phyloP scores from a whole-genome alignment of 2,888 invertebrate species.

The Drosophila parthenogenetica region DNA sequence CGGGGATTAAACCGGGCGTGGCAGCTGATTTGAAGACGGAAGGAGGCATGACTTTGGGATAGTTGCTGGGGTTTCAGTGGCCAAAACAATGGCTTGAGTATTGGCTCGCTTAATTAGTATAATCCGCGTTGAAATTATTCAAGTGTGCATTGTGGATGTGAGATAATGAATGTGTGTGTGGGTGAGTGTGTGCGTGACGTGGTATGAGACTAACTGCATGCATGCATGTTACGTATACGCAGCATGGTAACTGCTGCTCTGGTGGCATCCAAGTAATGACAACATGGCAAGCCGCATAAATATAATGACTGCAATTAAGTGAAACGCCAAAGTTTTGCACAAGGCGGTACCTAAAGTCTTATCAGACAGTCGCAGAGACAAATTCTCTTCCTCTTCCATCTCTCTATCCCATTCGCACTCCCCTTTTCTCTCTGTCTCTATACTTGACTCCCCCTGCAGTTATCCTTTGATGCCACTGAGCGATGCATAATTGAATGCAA shows the following conservation, averaged over 20 bases:
- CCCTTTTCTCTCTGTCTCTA: background rate
- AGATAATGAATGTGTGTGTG: conserved; percentile 6
- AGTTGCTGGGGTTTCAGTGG: conserved; percentile 35
- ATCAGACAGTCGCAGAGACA: conserved; percentile 60
- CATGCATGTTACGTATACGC: conserved; percentile 33
- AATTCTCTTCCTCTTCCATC: background rate
- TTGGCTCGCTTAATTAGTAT: conserved; percentile 80
- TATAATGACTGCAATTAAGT: conserved; percentile 80
- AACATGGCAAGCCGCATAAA: conserved; percentile 56
- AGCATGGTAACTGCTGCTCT: conserved; percentile 14
- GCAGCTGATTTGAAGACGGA: conserved; percentile 1
- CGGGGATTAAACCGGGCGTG: background rate
- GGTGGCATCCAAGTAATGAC: conserved; percentile 19
- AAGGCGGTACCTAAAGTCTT: conserved; percentile 63
- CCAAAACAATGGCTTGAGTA: conserved; percentile 40
- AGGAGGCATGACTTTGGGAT: conserved; percentile 32
- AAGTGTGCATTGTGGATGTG: conserved; percentile 71
- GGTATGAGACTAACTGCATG: conserved; percentile 26
- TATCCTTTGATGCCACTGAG: conserved; percentile 32
- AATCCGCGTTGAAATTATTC: conserved; percentile 81
- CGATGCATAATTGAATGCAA: conserved; percentile 81
- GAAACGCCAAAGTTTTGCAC: conserved; percentile 70
- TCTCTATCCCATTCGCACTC: too few species aligned
- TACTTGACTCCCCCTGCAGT: background rate
- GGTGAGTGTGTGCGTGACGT: conserved; percentile 9